Base-by-base conservation (phyloP, 2,113 vertebrate genomes). In the Alexandromys fortis region DNA sequence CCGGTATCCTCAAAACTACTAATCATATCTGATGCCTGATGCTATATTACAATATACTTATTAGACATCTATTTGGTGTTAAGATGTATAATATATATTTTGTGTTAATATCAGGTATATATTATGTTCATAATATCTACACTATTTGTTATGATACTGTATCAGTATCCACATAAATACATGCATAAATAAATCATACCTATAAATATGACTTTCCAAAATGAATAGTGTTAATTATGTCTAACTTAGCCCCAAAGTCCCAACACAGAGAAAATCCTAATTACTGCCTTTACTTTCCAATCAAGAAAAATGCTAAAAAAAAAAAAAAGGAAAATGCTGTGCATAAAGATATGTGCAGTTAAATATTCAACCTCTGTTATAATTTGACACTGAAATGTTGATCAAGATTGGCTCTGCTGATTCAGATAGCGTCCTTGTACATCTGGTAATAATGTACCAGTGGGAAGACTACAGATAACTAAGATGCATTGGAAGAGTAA, bases 221-320 rank as follows among this genome's bases (percentile, higher is more conserved):
- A 70, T 90, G 65, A 76, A 0, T 70, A 76, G 45, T 55, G 76
- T 79, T 86, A 68, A 87, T 76, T 49, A 68, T 61, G 65, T 47
- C 8, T 82, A 95, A 90, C 55, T 86, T 38, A 89, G 73, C 73
- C 17, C 35, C 93, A 92, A 67, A 22, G 77, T 4, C 13, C 82
- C 11, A 68, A 8, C 9, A 61, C n/a, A 47, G 49, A 30, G 30
- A 76, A 76, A 22, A 0, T 21, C 22, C 33, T 76, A 63, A 63
- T 55, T 28, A 72, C 45, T 61, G 11, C 65, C 30, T 91, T 35
- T 13, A 30, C 86, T 90, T 92, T 78, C 90, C 52, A 42, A 52
- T 76, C 35, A 70, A 83, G 73, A 26, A 94, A 95, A 86, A 35
- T 28, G 0, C 13, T 89, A n/a, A n/a, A 26, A 94, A 95, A 86